Evolutionary conservation across 2,797 vertebrate genomes (phyloP), one percentile per base, ranked within the genome.

Genomic region (Propithecus perrieri): DNA sequence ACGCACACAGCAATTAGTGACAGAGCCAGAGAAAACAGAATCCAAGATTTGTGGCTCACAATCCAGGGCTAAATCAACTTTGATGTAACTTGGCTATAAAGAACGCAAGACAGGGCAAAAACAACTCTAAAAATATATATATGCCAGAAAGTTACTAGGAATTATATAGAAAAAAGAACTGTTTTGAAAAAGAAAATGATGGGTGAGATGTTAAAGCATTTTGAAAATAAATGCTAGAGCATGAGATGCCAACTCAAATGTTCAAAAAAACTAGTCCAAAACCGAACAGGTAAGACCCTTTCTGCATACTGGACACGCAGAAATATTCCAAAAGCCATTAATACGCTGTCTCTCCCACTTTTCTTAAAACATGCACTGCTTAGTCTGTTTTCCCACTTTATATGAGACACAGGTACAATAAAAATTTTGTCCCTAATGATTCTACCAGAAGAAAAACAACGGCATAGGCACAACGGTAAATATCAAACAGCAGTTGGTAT

Each of bases 21-120:
- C 28, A 76, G 17, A 72, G 41, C 38, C 33, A 85, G 46, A 71
- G 48, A 96, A 90, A 91, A 92, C 33, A 92, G 38, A 89, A 92
- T 85, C 43, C 10, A 79, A 48, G 41, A 90, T 76, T 95, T 76
- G 71, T 85, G 65, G 33, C 20, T 79, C 69, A 85, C 61, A 88
- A 96, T 74, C 30, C n/a, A 95, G 38, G 14, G 28, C 24, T 93
- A 81, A 61, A 55, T n/a, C 71, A 95, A 88, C 83, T 96, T 94
- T 88, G 48, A 83, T 74, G 63, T 69, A 7, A 79, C n/a, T 17
- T 71, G 41, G 30, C 61, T 85, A 1, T 28, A 1, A 93, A 93
- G 20, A 91, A 93, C 92, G n/a, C n/a, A 91, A 88, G 35, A 89
- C 2, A 80, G 18, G 67, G 22, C 18, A 94, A 79, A 96, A 74